Base-by-base conservation (phyloP, 2,797 vertebrate species). In the Labroides dimidiatus region DNA sequence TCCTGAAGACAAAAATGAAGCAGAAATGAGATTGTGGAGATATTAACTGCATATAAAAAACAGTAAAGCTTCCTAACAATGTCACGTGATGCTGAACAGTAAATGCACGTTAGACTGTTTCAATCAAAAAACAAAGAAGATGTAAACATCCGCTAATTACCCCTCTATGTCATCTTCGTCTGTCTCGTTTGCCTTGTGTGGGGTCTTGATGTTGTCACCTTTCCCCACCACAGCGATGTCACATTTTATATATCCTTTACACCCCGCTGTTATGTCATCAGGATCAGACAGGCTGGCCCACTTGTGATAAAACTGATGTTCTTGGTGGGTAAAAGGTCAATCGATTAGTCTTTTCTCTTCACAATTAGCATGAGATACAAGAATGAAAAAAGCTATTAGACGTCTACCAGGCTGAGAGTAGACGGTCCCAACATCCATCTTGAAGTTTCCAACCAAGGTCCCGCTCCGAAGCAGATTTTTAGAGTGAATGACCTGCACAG, bases 241-340 rank as follows among this genome's bases (percentile, higher is more conserved):
- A 67, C 97, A 99, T 87, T 99, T 99, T 13, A 99, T 84, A 0
- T 99, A 99, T 47, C 98, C 97, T 87, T 99, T 99, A 73, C 96
- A 94, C 7, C 97, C 91, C 0, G 96, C 95, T 0, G 96, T 98
- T 88, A 99, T 96, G 89, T 99, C 97, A 30, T 96, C 96, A 0
- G 97, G 97, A 74, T 99, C 97, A 0, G 96, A 97, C 69, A 99
- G 87, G 78, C 94, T 89, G 43, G 98, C 97, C 98, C 97, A 99
- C 76, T 96, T 99, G 93, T 99, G 98, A 71, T 97, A 96, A 87
- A 98, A 99, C 90, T 99, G 97, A 81, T 99, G 98, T 64, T 99
- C 97, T 99, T 15, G 13, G 90, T 0, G 37, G 0, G 33, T 64
- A 5, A 21, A 16, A 80, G 39, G 24, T 11, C 19, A 59, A 37